Conservation (phyloP, 2,888 invertebrate genomes). For the Lasius platythorax region DNA sequence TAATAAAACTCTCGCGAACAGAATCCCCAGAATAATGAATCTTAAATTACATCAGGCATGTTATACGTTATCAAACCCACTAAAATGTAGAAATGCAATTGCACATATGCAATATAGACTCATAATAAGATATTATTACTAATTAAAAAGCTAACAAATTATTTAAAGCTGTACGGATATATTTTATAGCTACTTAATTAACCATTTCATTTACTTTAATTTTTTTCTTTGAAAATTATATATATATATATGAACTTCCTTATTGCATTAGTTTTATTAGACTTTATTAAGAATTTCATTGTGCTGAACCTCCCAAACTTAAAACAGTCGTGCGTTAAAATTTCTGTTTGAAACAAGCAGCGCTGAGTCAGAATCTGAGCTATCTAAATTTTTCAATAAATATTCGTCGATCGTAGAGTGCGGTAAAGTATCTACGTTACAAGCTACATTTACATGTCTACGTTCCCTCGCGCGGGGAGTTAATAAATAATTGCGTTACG, state of each 20-base stretch:
- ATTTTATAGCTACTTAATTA: background rate
- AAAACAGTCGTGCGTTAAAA: background rate
- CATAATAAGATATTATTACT: background rate
- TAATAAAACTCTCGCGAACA: slow-evolving; percentile 35
- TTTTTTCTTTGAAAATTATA: background rate
- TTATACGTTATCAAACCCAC: background rate
- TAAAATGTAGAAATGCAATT: slow-evolving; percentile 29
- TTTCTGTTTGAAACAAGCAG: background rate
- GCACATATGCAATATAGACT: background rate
- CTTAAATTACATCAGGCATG: slow-evolving; percentile 26
- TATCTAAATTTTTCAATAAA: slow-evolving; percentile 7
- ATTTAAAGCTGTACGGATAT: background rate
- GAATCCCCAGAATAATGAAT: slow-evolving; percentile 35
- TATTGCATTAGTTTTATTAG: background rate
- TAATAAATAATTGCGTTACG: slow-evolving; percentile 70
- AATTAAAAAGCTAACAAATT: background rate
- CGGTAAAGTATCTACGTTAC: slow-evolving; percentile 6
- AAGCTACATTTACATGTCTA: slow-evolving; percentile 26
- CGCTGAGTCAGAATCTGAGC: background rate
- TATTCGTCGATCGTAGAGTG: background rate
- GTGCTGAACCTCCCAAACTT: background rate
- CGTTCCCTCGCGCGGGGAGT: slow-evolving; percentile 36
- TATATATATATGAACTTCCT: background rate
- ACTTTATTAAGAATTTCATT: background rate
- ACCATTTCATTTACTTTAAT: background rate